Percentiles rank a stretch among this genome's conserved stretches.
phyloP scores from a whole-genome alignment of 2,797 vertebrate genomes.

The Chaenodraco wilsoni region DNA sequence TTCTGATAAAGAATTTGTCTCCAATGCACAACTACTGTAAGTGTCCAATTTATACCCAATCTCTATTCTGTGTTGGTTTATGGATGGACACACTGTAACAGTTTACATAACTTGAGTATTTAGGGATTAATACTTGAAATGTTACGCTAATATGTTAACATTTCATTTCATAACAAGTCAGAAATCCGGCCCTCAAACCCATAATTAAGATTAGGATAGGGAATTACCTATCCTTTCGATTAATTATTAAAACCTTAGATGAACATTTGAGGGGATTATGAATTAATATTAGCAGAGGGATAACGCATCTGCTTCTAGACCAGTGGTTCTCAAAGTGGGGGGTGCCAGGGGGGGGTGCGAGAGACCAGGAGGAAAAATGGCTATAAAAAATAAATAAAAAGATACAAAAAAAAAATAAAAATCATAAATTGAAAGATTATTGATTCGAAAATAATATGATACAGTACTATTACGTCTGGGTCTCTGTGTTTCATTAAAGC shows the following conservation, averaged over 20 bases:
- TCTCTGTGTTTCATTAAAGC: too few relatives aligned
- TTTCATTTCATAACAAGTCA: conserved; percentile 13
- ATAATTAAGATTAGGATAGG: conserved; percentile 43
- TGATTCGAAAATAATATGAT: too few relatives aligned
- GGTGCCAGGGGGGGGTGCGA: too few relatives aligned
- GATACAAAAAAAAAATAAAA: too few relatives aligned
- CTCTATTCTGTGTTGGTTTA: conserved; percentile 2
- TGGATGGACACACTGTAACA: not conserved
- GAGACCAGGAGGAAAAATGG: too few relatives aligned
- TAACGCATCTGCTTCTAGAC: conserved; percentile 19
- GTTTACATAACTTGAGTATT: not conserved
- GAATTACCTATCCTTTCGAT: conserved; percentile 35
- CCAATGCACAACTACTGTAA: conserved; percentile 22
- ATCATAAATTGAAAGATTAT: too few relatives aligned
- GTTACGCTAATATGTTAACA: conserved; percentile 8
- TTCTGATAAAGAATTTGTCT: conserved; percentile 19
- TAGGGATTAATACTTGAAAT: conserved; percentile 2
- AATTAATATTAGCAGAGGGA: conserved; percentile 33
- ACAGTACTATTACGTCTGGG: too few relatives aligned
- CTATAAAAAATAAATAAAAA: too few relatives aligned
- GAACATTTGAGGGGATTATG: conserved; percentile 49
- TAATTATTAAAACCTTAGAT: conserved; percentile 49
- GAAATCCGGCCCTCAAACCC: conserved; percentile 25
- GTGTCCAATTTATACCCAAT: conserved; percentile 34
- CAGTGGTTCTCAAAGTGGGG: too few relatives aligned